Base-by-base conservation (phyloP, 2,888 invertebrate genomes). In the Chymomyza caudatula region DNA sequence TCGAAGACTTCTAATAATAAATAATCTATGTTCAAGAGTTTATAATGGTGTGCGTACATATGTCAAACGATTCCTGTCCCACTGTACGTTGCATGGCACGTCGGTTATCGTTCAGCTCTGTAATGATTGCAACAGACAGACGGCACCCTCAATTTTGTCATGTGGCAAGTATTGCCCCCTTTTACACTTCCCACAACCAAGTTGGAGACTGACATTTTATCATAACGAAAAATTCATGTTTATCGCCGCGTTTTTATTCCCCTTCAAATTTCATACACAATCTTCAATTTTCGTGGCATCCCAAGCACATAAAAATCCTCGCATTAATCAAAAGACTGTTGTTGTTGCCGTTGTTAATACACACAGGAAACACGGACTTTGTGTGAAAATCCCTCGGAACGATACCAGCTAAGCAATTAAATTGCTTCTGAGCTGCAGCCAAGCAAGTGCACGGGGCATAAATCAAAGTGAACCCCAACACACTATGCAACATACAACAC, bases 251-350 rank as follows among this genome's bases (percentile, higher is more conserved):
- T 42, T 37, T 59, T 19, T 25, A 19, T n/a, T 37, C 47, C 19
- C 19, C 47, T 47, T 47, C 47, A 47, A 17, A 22, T 29, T 55
- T 23, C 42, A 29, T 15, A 13, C 13, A 25, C n/a, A n/a, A 25
- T 53, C 13, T 53, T 22, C 29, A 37, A 37, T 37, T 37, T 37
- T 37, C 29, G 29, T 37, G 29, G 29, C 29, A 37, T 53, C 25
- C 17, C 42, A 42, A 13, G 69, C 77, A 49, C 71, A 78, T 76
- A 81, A 83, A 87, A 85, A 84, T 86, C 82, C 85, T 77, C 85
- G 77, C 88, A 88, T 88, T 88, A 82, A 88, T 88, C 88, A 88
- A 88, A 71, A 69, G 74, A 37, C 37, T 60, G 52, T 52, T 47
- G 47, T n/a, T 49, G 52, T 52, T 63, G 53, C 11, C 23, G 63